These are phyloP conservation scores for Oreochromis mossambicus DNA, from an alignment of 2,797 vertebrate genomes.

Conservation along the genomic window DNA sequence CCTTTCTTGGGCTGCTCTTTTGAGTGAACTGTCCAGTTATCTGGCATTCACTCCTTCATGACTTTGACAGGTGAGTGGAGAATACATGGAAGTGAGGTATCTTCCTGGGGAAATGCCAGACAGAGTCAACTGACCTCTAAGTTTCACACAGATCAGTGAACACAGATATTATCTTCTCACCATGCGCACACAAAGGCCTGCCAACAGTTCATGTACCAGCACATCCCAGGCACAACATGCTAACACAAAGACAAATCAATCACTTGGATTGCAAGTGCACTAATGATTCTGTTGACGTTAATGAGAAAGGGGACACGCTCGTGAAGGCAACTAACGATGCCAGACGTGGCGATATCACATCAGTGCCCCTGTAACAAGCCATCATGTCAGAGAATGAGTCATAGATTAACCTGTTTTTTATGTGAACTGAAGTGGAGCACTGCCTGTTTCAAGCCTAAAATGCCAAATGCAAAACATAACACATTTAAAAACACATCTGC, in stretches of 20 bases:
- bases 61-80: slow-evolving; percentile 41
- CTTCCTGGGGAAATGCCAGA: slow-evolving; percentile 39
- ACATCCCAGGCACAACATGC: neutral
- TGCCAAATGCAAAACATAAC: neutral
- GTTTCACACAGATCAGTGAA: slow-evolving; percentile 40
- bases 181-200: neutral
- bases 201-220: neutral
- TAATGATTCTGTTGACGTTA: slow-evolving; percentile 58
- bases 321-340: slow-evolving; percentile 43
- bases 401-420: neutral
- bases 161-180: slow-evolving; percentile 22
- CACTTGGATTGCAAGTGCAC: slow-evolving; percentile 16
- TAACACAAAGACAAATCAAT: slow-evolving; percentile 34
- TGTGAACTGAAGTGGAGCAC: neutral
- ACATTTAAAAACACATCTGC: neutral
- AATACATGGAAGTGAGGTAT: neutral
- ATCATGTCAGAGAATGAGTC: slow-evolving; percentile 12
- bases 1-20: neutral
- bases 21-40: slow-evolving; percentile 10
- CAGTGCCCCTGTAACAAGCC: slow-evolving; percentile 24
- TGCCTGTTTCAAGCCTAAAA: neutral
- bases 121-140: slow-evolving; percentile 44
- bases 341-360: slow-evolving; percentile 45
- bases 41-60: slow-evolving; percentile 24
- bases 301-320: slow-evolving; percentile 51